Percentiles rank a stretch among this genome's conserved stretches.
phyloP scores from a whole-genome alignment of 2,888 invertebrate species.

The Xestobium rufovillosum region DNA sequence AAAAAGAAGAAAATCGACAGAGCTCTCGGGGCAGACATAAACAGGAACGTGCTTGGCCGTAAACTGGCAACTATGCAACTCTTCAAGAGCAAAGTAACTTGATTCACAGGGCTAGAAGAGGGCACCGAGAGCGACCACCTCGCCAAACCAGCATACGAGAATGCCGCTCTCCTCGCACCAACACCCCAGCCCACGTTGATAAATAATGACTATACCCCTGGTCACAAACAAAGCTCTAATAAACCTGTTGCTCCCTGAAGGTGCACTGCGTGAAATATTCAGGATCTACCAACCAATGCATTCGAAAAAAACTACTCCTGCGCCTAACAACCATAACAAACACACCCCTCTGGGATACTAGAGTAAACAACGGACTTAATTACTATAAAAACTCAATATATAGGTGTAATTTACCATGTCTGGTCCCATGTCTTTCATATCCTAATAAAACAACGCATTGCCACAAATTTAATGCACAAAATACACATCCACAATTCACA shows the following conservation, averaged over 20 bases:
- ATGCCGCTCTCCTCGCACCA: slow-evolving; percentile 18
- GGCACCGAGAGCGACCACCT: slow-evolving; percentile 15
- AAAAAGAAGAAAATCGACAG: too few species aligned
- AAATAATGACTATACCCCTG: slow-evolving; percentile 58
- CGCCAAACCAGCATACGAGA: slow-evolving; percentile 21
- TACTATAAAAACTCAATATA: slow-evolving; percentile 8
- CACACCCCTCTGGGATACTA: too few species aligned
- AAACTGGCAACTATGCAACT: slow-evolving; percentile 24
- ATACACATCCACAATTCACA: slow-evolving; percentile 23
- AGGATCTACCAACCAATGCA: too few species aligned
- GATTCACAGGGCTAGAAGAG: slow-evolving; percentile 13
- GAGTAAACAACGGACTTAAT: slow-evolving; percentile 13
- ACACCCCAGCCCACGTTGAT: slow-evolving; percentile 34
- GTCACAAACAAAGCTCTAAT: slow-evolving; percentile 47
- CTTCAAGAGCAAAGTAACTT: slow-evolving; percentile 17
- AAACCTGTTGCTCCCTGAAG: slow-evolving; percentile 56
- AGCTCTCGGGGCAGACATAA: slow-evolving; percentile 24
- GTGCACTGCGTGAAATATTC: too few species aligned
- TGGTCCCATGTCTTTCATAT: slow-evolving; percentile 76
- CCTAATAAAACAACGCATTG: slow-evolving; percentile 34
- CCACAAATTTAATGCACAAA: slow-evolving; percentile 19
- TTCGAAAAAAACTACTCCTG: too few species aligned
- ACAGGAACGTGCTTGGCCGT: slow-evolving; percentile 21
- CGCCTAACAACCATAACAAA: too few species aligned
- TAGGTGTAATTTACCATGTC: slow-evolving; percentile 61